Evolutionary conservation across 2,113 vertebrate species (phyloP).

Genomic region (Syngnathus scovelli): DNA sequence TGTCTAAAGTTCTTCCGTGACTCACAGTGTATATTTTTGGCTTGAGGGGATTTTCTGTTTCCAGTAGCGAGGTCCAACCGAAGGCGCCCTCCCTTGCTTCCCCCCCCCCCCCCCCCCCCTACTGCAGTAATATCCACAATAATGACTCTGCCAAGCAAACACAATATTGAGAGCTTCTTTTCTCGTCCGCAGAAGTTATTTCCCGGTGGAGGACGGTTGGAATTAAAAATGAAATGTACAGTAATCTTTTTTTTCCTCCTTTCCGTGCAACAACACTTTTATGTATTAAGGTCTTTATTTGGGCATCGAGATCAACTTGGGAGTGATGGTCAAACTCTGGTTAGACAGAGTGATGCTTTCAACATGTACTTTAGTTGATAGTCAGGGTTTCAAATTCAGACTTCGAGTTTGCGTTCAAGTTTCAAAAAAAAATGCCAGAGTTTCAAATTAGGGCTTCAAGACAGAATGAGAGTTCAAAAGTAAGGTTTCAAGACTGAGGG

Average conservation of each 20-base stretch:
- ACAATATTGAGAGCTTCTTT: conserved; percentile 55
- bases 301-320: not conserved
- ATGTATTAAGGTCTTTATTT: not conserved
- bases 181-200: conserved; percentile 53
- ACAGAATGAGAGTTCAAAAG: not conserved
- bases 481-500: too few relatives aligned
- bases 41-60: not conserved
- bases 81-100: not conserved
- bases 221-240: conserved; percentile 45
- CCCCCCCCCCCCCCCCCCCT: not conserved
- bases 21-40: not conserved
- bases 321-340: not conserved
- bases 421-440: too few relatives aligned
- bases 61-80: not conserved
- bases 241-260: not conserved
- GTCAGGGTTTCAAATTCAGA: not conserved
- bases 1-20: not conserved
- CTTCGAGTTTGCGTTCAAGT: not conserved
- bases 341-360: not conserved
- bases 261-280: conserved; percentile 39
- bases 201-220: conserved; percentile 56
- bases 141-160: conserved; percentile 61
- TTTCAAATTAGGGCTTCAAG: not conserved
- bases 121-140: conserved; percentile 55
- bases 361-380: not conserved